Evolutionary conservation across 2,888 invertebrate genomes (phyloP).

Genomic region (Habroteleia sp.): DNA sequence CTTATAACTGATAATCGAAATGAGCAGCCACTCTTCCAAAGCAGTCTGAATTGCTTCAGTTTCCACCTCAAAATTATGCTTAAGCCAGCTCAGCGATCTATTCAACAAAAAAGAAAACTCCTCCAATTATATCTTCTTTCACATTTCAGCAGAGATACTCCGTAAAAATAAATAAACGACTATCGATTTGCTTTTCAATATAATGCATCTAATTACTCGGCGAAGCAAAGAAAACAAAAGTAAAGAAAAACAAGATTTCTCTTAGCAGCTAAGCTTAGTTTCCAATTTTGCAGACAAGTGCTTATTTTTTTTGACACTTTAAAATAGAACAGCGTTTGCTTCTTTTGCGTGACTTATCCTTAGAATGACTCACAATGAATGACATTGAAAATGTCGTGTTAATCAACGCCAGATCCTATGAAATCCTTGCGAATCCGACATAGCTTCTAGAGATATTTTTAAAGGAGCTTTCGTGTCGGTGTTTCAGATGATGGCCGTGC

Average conservation of each 20-base stretch:
- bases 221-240: too few relatives aligned
- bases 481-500: conserved; percentile 43
- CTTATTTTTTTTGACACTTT: too few relatives aligned
- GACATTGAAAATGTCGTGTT: conserved; percentile 6
- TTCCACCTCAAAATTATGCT: neutral
- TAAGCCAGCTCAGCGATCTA: neutral
- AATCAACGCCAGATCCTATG: conserved; percentile 16
- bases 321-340: too few relatives aligned
- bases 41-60: neutral
- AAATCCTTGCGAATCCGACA: conserved; percentile 38
- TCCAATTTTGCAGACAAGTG: neutral
- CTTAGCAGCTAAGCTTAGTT: neutral
- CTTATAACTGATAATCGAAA: neutral
- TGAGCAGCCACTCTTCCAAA: conserved; percentile 2
- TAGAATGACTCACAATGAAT: conserved; percentile 12
- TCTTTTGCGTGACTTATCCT: too few relatives aligned
- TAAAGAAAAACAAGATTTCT: too few relatives aligned
- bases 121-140: neutral
- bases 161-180: neutral
- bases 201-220: neutral
- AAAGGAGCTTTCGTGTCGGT: conserved; percentile 16
- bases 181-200: neutral
- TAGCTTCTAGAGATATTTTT: neutral
- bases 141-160: neutral
- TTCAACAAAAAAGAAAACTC: neutral